phyloP scores from a whole-genome alignment of 2,797 vertebrate species.

The Danio jaintianensis region DNA sequence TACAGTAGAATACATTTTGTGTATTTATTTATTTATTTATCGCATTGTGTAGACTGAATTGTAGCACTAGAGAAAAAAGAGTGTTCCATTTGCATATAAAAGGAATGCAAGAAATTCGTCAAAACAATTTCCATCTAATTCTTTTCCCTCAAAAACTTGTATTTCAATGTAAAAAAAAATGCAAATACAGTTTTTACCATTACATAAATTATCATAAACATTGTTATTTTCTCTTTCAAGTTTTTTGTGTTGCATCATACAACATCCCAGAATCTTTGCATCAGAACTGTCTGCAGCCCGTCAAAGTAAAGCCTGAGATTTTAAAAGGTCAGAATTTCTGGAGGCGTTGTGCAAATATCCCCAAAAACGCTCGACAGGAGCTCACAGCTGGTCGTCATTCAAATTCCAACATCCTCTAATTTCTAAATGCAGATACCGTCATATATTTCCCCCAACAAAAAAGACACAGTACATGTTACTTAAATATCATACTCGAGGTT shows the following conservation, averaged over 20 bases:
- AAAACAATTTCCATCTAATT: too few species aligned
- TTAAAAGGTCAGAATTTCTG: conserved; percentile 12
- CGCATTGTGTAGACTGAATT: too few species aligned
- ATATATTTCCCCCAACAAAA: not conserved
- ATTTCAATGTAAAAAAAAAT: too few species aligned
- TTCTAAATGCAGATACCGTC: not conserved
- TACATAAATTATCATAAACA: not conserved
- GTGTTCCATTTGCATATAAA: too few species aligned
- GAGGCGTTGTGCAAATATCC: not conserved
- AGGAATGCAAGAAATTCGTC: too few species aligned
- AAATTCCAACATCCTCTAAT: conserved; percentile 8
- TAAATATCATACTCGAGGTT: conserved; percentile 36
- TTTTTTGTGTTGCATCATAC: not conserved
- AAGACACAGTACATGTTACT: not conserved
- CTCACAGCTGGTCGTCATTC: not conserved
- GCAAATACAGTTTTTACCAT: too few species aligned
- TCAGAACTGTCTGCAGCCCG: not conserved
- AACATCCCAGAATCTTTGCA: not conserved
- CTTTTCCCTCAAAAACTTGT: too few species aligned
- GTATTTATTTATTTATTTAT: too few species aligned
- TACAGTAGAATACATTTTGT: too few species aligned
- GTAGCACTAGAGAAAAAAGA: too few species aligned
- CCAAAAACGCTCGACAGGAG: not conserved
- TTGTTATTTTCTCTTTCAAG: not conserved
- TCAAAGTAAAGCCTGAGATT: conserved; percentile 13